Conservation (phyloP, 2,797 vertebrate genomes). For the Enteromius fasciolatus region DNA sequence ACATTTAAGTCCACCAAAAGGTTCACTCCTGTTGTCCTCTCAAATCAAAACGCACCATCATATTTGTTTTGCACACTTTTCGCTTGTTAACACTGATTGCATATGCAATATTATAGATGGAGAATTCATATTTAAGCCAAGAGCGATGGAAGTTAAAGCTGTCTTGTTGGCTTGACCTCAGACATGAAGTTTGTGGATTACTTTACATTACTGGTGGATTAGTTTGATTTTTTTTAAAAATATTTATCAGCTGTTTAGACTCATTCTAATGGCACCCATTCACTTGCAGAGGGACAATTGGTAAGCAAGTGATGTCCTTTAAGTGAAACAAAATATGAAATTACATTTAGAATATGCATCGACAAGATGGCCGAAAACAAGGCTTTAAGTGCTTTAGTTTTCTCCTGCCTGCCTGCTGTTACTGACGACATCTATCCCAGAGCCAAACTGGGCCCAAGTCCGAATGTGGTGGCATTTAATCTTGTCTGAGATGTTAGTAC, state of each 20-base stretch:
- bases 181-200: not conserved
- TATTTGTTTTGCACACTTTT: not conserved
- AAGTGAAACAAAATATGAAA: not conserved
- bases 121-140: not conserved
- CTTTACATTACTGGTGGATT: not conserved
- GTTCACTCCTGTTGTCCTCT: not conserved
- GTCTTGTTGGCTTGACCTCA: not conserved
- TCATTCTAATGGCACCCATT: not conserved
- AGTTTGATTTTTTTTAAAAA: not conserved
- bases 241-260: not conserved
- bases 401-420: slow-evolving; percentile 23
- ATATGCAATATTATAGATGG: not conserved
- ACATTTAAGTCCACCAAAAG: not conserved
- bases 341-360: not conserved
- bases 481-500: slow-evolving; percentile 34
- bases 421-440: slow-evolving; percentile 25
- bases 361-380: slow-evolving; percentile 30
- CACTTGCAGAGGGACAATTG: not conserved
- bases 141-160: not conserved
- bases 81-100: not conserved
- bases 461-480: slow-evolving; percentile 41
- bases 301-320: not conserved
- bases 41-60: not conserved
- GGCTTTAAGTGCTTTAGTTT: slow-evolving; percentile 15
- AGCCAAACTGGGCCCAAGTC: slow-evolving; percentile 46